Base-by-base conservation (phyloP, 2,113 vertebrate species). In the Lepidothrix coronata region DNA sequence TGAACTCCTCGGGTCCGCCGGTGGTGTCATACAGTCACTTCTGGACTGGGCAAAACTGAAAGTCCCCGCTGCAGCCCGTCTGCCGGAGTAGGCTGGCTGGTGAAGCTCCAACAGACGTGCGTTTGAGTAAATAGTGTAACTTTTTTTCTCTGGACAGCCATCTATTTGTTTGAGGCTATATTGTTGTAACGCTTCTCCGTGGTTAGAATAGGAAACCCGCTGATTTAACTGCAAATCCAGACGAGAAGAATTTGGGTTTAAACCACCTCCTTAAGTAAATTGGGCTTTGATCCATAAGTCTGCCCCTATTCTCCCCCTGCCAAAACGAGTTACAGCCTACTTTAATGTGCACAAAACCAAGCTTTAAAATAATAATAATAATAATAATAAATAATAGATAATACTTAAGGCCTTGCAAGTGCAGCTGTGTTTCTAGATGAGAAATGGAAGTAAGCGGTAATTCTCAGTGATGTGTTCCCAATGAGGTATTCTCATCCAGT, bases 81-180 rank as follows among this genome's bases (percentile, higher is more conserved):
- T 49, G 89, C 52, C 23, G 57, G 75, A 35, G 28, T 0, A 14
- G 89, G n/a, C 51, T 80, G 85, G 14, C 55, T 70, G 91, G 89
- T 75, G 31, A 37, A 9, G 5, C 83, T 44, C 87, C 83, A 46
- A 67, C 83, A 83, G 87, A 95, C 94, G 90, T 71, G 91, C 52
- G 6, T 85, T 90, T 18, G 44, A 33, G 68, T 88, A 70, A 76
- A 83, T 68, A n/a, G 0, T 57, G 54, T 27, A 46, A n/a, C 41
- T 62, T 0, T 15, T 59, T 57, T 46, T 22, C 54, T 52, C 17
- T 6, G 15, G 54, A 49, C 43, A 48, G 0, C 23, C 31, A 0
- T 46, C 13, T 6, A 35, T 27, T 33, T 43, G 24, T 71, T 67
- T 30, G 31, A 25, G 33, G n/a, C 18, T 51, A 0, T 39, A 0